Base-by-base conservation (phyloP, 2,888 invertebrate genomes). In the Formica aserva region DNA sequence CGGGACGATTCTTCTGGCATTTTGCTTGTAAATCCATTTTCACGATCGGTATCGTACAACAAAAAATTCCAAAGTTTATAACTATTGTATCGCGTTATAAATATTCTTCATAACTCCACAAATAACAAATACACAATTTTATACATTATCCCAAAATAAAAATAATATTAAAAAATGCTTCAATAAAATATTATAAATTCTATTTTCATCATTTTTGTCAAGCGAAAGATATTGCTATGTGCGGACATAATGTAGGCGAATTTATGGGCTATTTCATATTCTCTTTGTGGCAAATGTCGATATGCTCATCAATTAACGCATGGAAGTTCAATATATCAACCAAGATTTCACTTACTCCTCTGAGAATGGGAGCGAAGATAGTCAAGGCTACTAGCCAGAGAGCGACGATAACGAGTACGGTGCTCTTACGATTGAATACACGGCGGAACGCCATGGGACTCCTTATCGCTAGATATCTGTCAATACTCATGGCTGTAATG, bases 401-500 rank as follows among this genome's bases (percentile, higher is more conserved):
- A 0, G 95, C 94, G 0, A 95, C 94, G 22, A 97, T 97, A 26
- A 97, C 96, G 90, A 96, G 95, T 91, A 97, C 90, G 0, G 97
- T 97, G 1, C 96, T 96, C 15, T 96, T 96, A 41, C 97, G 95
- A 82, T 97, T 97, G 82, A 97, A 97, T 93, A 97, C 96, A 93
- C 97, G 96, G 35, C 97, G 96, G 89, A 97, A 96, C 0, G 97
- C 96, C 88, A 97, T 96, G 0, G 97, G 97, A 92, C 97, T 97
- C 41, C 97, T 96, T 92, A 97, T 97, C 76, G 97, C 97, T 80
- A 97, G 94, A 91, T 97, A 97, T 75, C 97, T 96, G 94, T 97
- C 97, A 82, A 97, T 96, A 6, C 97, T 97, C 97, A 97, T 97
- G 0, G 97, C 97, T 1, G 97, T 97, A 90, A 98, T 97, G 0